phyloP scores from a whole-genome alignment of 2,888 invertebrate genomes.

The Scaptomyza tumidula region DNA sequence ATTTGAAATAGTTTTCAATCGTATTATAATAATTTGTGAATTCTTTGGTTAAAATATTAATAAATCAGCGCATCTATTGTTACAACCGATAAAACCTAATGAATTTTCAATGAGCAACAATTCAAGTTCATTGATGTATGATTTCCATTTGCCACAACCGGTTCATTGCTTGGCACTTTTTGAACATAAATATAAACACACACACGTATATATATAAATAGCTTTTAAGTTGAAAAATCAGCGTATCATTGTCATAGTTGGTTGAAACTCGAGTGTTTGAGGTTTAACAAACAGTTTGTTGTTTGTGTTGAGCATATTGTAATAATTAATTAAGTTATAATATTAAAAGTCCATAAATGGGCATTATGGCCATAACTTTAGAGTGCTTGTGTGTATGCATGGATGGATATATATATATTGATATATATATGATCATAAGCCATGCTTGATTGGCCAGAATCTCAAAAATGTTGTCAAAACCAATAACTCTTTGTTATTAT shows the following conservation, averaged over 20 bases:
- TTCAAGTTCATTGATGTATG: constrained; percentile 70
- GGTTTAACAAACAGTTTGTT: background rate
- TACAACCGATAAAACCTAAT: constrained; percentile 71
- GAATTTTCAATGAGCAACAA: constrained; percentile 73
- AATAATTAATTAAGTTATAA: constrained; percentile 79
- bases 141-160: constrained; percentile 54
- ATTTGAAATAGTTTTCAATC: constrained; percentile 30
- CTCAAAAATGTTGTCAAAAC: constrained; percentile 49
- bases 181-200: constrained; percentile 10
- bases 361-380: constrained; percentile 75
- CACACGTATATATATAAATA: constrained; percentile 24
- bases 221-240: constrained; percentile 33
- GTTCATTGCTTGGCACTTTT: constrained; percentile 40
- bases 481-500: constrained; percentile 58
- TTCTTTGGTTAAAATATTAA: constrained; percentile 61
- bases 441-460: constrained; percentile 57
- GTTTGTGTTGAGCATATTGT: constrained; percentile 45
- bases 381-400: constrained; percentile 36
- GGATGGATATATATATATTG: constrained; percentile 6
- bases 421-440: constrained; percentile 44
- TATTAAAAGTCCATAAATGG: constrained; percentile 76
- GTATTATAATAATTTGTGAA: constrained; percentile 32
- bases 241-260: constrained; percentile 29
- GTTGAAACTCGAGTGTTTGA: constrained; percentile 1
- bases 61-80: constrained; percentile 70